Base-by-base conservation (phyloP, 2,797 vertebrate species). In the Sebastes nivosus region DNA sequence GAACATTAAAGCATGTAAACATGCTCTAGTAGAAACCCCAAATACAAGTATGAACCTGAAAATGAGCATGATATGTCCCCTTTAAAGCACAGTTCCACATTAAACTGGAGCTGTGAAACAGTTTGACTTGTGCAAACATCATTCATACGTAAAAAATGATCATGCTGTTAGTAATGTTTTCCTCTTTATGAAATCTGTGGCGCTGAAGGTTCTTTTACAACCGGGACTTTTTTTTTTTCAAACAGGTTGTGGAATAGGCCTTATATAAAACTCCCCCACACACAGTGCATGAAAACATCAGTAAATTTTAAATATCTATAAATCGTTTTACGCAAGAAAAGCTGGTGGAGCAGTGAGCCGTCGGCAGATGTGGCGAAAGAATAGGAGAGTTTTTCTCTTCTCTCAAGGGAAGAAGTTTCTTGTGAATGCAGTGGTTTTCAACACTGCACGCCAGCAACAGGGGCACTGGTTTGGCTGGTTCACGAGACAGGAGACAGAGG, bases 301-400 rank as follows among this genome's bases (percentile, higher is more conserved):
- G 90, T 88, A 95, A 93, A 95, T 94, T 95, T 95, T 94, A 95
- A 96, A 97, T 96, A 96, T 96, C 95, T 96, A 97, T 97, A 97
- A 97, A 97, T 95, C 89, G 92, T 96, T 96, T 97, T 94, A 95
- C 95, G 94, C 88, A 94, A 96, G 95, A 95, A 96, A 95, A 97
- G 69, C 95, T 94, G 95, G 92, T 95, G 95, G 96, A 96, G 94
- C 92, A 87, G 94, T 89, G 93, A 96, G 95, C 93, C 86, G 92
- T 96, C 96, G 95, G 96, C 96, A 97, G 96, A 97, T 96, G 96
- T 97, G 94, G 92, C 81, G 82, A 67, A 29, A 93, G 92, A 95
- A 92, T 89, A 94, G 94, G 95, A 94, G 94, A 95, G 92, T 91
- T 96, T 93, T 95, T 95, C 92, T 93, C 92, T 94, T 96, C 94